A percentile compares a stretch with the other conserved stretches of the same genome.
These are phyloP conservation scores for Drosophila busckii DNA, from an alignment of 1,140 invertebrate genomes.

Conservation along the genomic window DNA sequence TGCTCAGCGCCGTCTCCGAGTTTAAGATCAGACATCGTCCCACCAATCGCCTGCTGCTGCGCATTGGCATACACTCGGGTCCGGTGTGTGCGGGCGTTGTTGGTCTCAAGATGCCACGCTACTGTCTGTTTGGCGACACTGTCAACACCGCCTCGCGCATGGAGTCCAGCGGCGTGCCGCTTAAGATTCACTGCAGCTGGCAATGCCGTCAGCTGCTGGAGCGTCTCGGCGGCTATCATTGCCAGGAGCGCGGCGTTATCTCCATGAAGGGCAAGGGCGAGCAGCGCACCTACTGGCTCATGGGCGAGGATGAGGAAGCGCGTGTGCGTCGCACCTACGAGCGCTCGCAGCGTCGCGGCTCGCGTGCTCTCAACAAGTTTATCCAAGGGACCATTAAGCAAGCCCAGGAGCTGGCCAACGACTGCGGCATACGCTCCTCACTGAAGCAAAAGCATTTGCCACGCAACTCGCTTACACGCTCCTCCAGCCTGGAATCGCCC, in stretches of 20 bases:
- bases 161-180: constrained; percentile 93
- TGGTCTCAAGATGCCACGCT: constrained; percentile 96
- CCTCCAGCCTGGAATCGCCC: constrained; percentile 88
- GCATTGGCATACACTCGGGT: constrained; percentile 96
- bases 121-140: constrained; percentile 96
- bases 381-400: constrained; percentile 68
- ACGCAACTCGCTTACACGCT: constrained; percentile 79
- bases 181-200: constrained; percentile 91
- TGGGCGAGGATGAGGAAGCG: constrained; percentile 85
- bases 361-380: constrained; percentile 68
- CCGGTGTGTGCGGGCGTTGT: constrained; percentile 86
- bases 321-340: constrained; percentile 80
- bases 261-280: constrained; percentile 93
- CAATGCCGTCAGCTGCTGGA: constrained; percentile 87
- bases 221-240: constrained; percentile 88
- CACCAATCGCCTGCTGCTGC: constrained; percentile 88
- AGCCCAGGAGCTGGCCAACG: constrained; percentile 57
- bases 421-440: constrained; percentile 81
- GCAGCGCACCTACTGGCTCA: constrained; percentile 91
- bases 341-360: constrained; percentile 79
- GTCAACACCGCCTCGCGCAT: constrained; percentile 96
- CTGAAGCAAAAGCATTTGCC: constrained; percentile 80
- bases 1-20: constrained; percentile 89
- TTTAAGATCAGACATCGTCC: constrained; percentile 94
- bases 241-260: constrained; percentile 86